Conservation (phyloP, 2,797 vertebrate genomes). For the Sebastes variabilis region DNA sequence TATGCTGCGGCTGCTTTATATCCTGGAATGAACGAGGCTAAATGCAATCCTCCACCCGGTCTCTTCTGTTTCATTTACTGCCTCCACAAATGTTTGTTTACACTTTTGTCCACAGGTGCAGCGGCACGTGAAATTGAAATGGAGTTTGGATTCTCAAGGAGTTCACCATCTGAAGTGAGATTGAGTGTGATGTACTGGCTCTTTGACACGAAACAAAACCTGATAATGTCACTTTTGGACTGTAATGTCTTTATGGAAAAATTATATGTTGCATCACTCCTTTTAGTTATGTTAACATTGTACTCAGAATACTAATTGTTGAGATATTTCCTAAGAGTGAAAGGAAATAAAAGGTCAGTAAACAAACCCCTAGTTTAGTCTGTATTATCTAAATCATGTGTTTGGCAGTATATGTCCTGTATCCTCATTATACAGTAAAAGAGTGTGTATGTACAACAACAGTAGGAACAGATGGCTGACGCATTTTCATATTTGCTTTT, state of each 20-base stretch:
- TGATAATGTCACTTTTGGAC: background rate
- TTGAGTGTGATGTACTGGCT: background rate
- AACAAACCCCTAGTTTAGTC: background rate
- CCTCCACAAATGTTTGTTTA: slow-evolving; percentile 59
- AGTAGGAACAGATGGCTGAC: background rate
- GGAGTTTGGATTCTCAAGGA: slow-evolving; percentile 25
- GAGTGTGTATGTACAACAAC: background rate
- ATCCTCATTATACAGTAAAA: background rate
- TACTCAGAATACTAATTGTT: background rate
- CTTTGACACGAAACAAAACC: slow-evolving; percentile 9
- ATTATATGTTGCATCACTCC: background rate
- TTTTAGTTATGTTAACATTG: background rate
- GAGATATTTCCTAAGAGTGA: background rate
- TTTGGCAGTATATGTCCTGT: background rate
- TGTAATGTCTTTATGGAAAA: background rate
- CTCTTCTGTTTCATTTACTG: slow-evolving; percentile 56
- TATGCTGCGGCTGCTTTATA: slow-evolving; percentile 37
- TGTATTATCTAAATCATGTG: background rate
- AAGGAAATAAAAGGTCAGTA: background rate
- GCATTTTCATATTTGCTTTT: background rate
- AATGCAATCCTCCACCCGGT: slow-evolving; percentile 29
- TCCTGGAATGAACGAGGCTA: slow-evolving; percentile 44
- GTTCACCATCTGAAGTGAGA: slow-evolving; percentile 18
- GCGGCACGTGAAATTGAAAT: slow-evolving; percentile 61
- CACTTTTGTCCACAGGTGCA: slow-evolving; percentile 49